Percentiles rank a stretch among this genome's conserved stretches.
phyloP scores from a whole-genome alignment of 2,797 vertebrate genomes.

The Thamnophis elegans region DNA sequence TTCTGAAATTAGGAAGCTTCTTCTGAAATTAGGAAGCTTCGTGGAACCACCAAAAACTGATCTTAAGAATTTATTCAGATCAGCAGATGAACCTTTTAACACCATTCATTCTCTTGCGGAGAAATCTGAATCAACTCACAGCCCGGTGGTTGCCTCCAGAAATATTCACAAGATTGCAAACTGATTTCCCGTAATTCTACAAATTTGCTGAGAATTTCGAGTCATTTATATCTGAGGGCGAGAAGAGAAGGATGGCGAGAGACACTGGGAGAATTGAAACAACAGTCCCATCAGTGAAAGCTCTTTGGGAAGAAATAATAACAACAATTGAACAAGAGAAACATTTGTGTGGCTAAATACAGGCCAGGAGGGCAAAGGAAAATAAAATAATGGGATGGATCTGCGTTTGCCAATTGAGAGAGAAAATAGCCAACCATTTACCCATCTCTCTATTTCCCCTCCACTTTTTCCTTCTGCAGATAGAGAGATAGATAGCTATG shows the following conservation, averaged over 20 bases:
- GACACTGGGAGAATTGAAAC: not conserved
- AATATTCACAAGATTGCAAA: not conserved
- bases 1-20: not conserved
- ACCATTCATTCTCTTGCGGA: not conserved
- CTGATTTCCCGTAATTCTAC: not conserved
- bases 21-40: not conserved
- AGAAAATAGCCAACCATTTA: conserved; percentile 7
- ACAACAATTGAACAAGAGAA: conserved; percentile 17
- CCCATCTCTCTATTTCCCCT: not conserved
- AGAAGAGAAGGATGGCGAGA: fast-evolving
- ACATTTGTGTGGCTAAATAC: conserved; percentile 44
- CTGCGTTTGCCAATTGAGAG: not conserved
- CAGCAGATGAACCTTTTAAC: not conserved
- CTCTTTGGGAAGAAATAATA: not conserved
- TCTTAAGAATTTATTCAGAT: not conserved
- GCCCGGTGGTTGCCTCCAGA: not conserved
- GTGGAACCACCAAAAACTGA: not conserved
- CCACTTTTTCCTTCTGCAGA: not conserved
- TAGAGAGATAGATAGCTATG: not conserved
- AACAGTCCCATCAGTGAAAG: not conserved
- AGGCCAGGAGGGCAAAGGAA: conserved; percentile 38
- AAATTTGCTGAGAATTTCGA: not conserved
- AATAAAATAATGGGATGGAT: conserved; percentile 22
- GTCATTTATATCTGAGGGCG: not conserved
- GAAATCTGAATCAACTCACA: not conserved